Conservation (phyloP, 2,113 vertebrate genomes). For the Gulo gulo region DNA sequence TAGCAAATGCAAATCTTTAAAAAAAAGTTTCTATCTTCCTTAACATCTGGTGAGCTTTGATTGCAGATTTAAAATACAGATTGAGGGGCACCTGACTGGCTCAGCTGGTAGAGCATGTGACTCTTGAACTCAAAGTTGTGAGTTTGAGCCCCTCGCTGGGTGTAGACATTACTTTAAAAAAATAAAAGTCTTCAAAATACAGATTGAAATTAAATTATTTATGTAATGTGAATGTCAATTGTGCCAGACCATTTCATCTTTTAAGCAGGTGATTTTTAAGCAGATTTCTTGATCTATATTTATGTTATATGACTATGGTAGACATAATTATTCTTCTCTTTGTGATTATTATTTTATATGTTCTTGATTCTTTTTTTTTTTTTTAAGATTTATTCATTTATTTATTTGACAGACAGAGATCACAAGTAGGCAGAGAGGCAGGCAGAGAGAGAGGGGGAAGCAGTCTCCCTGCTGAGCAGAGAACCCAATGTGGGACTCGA, state of each 20-base stretch:
- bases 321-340: too few species aligned
- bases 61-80: slow-evolving; percentile 7
- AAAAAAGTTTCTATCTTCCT: not conserved
- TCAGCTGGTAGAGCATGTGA: not conserved
- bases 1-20: too few species aligned
- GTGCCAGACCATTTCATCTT: slow-evolving; percentile 10
- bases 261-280: not conserved
- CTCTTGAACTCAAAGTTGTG: not conserved
- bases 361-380: not conserved
- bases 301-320: too few species aligned
- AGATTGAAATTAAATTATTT: slow-evolving; percentile 30
- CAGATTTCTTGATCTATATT: too few species aligned
- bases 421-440: too few species aligned
- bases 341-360: not conserved
- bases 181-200: not conserved
- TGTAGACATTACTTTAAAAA: not conserved
- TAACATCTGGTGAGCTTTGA: not conserved
- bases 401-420: too few species aligned
- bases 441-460: too few species aligned
- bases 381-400: too few species aligned
- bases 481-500: accelerated
- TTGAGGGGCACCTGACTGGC: not conserved
- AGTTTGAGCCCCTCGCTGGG: not conserved
- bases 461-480: too few species aligned
- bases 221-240: not conserved